These are phyloP conservation scores for Ursus arctos DNA, from an alignment of 2,113 vertebrate genomes.

Conservation along the genomic window DNA sequence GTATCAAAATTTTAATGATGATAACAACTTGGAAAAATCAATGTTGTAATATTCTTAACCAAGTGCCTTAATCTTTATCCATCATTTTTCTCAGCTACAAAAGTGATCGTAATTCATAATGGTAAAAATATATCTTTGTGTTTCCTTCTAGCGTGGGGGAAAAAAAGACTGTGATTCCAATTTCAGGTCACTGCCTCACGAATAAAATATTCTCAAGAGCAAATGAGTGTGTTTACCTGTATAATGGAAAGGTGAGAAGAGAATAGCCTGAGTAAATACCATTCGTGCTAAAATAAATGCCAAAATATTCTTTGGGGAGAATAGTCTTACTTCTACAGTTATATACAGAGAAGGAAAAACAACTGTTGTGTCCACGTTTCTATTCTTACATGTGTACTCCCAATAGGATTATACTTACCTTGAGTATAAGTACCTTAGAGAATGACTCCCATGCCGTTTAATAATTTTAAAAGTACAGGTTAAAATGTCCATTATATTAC, in stretches of 20 bases:
- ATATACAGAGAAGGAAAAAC: neutral
- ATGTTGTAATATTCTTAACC: neutral
- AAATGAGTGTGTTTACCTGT: neutral
- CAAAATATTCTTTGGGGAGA: neutral
- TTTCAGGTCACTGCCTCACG: neutral
- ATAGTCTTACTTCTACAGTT: neutral
- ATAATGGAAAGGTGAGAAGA: neutral
- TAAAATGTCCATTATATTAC: neutral
- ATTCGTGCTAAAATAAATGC: constrained; percentile 5
- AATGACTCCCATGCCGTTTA: neutral
- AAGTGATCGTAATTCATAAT: neutral
- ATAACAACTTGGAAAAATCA: neutral
- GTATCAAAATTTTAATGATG: neutral
- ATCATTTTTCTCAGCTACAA: neutral
- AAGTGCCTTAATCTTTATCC: neutral
- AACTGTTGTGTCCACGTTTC: neutral
- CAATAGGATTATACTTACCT: neutral
- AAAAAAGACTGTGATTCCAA: neutral
- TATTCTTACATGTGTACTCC: neutral
- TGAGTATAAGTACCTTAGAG: neutral
- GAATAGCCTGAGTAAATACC: neutral
- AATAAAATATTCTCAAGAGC: constrained; percentile 36
- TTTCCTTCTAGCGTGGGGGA: neutral
- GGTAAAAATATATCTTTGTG: neutral
- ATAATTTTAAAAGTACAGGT: neutral